phyloP scores from a whole-genome alignment of 37 sponge, comb jelly and placozoan genomes.

The Mnemiopsis leidyi region DNA sequence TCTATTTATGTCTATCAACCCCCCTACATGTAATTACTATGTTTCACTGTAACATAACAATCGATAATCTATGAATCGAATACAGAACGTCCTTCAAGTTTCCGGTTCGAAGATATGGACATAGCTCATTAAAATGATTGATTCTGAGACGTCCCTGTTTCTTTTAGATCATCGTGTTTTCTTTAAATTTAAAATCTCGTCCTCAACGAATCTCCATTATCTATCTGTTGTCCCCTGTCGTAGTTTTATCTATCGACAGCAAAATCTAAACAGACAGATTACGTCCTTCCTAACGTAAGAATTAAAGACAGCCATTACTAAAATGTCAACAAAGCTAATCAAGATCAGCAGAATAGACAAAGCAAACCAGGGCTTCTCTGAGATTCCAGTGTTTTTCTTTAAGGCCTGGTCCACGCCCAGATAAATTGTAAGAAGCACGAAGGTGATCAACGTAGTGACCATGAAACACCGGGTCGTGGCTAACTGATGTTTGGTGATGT shows the following conservation, averaged over 20 bases:
- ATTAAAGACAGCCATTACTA: constrained; percentile 12
- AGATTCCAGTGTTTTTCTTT: not conserved
- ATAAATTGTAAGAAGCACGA: not conserved
- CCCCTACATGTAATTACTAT: too few relatives aligned
- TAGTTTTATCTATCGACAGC: not conserved
- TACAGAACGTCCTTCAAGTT: too few relatives aligned
- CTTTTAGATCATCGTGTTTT: too few relatives aligned
- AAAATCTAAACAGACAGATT: not conserved
- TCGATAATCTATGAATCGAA: too few relatives aligned
- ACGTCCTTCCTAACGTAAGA: constrained; percentile 23
- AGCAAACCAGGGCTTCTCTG: not conserved
- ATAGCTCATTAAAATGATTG: too few relatives aligned
- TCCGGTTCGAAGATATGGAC: too few relatives aligned
- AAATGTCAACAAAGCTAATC: not conserved
- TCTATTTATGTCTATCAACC: too few relatives aligned
- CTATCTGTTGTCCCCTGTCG: too few relatives aligned
- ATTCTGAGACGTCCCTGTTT: too few relatives aligned
- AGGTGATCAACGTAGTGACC: constrained; percentile 15
- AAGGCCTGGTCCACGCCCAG: not conserved
- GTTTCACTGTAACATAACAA: too few relatives aligned
- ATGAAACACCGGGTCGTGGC: constrained; percentile 44
- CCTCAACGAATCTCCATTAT: too few relatives aligned
- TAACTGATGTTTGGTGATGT: constrained; percentile 27
- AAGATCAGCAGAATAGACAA: not conserved
- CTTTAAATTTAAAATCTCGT: too few relatives aligned